Conservation (phyloP, 1,140 invertebrate species). For the Musca vetustissima region DNA sequence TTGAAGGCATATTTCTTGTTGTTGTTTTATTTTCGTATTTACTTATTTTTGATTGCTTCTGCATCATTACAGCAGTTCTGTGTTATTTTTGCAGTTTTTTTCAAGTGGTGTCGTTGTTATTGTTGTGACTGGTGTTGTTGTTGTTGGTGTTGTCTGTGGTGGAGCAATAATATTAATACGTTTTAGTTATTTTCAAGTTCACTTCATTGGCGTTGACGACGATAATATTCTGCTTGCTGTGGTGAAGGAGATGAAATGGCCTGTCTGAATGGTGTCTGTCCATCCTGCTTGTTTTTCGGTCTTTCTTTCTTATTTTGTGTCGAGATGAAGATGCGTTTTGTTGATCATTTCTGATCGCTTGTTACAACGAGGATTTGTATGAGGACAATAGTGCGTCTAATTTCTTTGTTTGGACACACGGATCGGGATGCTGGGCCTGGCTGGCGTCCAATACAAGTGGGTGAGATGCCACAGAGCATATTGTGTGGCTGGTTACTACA, state of each 20-base stretch:
- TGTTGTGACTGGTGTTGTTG: neutral
- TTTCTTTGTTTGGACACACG: constrained; percentile 14
- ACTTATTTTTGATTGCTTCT: neutral
- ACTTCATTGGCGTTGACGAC: neutral
- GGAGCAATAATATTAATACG: neutral
- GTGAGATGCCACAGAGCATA: constrained; percentile 5
- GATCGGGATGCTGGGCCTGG: constrained; percentile 1
- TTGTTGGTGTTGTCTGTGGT: constrained; percentile 3
- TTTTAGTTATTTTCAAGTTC: constrained; percentile 13
- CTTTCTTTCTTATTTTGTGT: neutral
- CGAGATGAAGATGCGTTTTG: neutral
- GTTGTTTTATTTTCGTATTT: neutral
- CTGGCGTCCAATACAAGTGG: neutral
- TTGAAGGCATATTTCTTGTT: neutral
- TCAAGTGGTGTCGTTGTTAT: no score
- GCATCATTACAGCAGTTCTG: neutral
- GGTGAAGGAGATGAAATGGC: neutral
- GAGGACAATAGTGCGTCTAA: constrained; percentile 57
- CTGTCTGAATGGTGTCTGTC: neutral
- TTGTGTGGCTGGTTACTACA: no score
- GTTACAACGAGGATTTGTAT: constrained; percentile 55
- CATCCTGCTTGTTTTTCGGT: neutral
- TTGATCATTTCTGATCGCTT: constrained; percentile 46
- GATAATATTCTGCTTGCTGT: constrained; percentile 1
- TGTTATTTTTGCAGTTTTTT: neutral